Evolutionary conservation across 2,797 vertebrate genomes (phyloP), one percentile per base, ranked within the genome.

Genomic region (Saxicola maurus): DNA sequence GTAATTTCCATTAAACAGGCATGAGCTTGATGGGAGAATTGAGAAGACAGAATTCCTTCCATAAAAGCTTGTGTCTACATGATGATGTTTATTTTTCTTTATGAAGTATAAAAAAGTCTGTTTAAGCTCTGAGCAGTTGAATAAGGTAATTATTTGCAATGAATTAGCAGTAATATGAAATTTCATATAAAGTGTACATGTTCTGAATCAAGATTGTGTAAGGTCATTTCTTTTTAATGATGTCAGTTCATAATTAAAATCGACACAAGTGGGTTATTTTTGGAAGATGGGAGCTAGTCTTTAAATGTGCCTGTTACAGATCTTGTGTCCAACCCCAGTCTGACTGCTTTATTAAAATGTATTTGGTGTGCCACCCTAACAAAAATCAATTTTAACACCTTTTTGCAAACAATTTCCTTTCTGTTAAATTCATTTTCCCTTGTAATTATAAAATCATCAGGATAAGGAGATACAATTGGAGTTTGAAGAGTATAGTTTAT

Each of bases 371-470:
- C 46, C 89, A 84, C 59, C 40, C 45, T 79, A 90, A 86, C 4
- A 86, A 89, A 96, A 93, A 91, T 93, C 69, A 96, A 91, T 88
- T 89, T 87, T 76, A 93, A 57, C 75, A 94, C 61, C 71, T 87
- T 90, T 95, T 60, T 71, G 79, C 86, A 95, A 96, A 93, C 52
- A 94, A 86, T 81, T 92, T 79, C 25, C 66, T 86, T 95, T 81
- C 69, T 78, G 40, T 90, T 91, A 87, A 64, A 91, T 87, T 71
- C 0, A 91, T 95, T 96, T 90, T 87, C 57, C 62, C 82, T 90
- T 89, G 86, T 86, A 95, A 95, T 96, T 95, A 95, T 89, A 89
- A 95, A 96, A 88, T 94, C 73, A 94, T 76, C 17, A 37, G 28
- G 73, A 69, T 91, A 93, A 53, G 46, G 85, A 82, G 66, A 73